Evolutionary conservation across 2,113 vertebrate species (phyloP).

Genomic region (Xenopus laevis): DNA sequence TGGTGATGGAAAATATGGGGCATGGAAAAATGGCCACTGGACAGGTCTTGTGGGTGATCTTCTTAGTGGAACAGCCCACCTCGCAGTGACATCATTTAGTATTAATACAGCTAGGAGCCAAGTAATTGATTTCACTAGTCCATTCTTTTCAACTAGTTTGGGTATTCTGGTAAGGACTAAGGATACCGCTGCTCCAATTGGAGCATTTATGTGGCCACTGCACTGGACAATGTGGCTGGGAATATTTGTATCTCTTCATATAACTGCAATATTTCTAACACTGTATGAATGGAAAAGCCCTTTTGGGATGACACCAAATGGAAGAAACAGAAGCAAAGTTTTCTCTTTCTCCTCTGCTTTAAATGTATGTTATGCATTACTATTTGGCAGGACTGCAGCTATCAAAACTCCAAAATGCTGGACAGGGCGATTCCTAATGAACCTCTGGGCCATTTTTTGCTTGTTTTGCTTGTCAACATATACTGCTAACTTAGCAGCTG

Average conservation of each 20-base stretch:
- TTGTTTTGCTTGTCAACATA: conserved; percentile 81
- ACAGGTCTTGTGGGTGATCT: conserved; percentile 78
- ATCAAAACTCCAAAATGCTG: conserved; percentile 82
- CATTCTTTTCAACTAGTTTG: conserved; percentile 80
- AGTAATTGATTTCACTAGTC: conserved; percentile 80
- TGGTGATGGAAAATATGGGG: conserved; percentile 78
- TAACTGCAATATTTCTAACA: conserved; percentile 78
- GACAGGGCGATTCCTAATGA: conserved; percentile 82
- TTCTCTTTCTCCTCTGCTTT: conserved; percentile 81
- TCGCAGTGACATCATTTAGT: conserved; percentile 80
- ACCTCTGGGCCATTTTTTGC: conserved; percentile 83
- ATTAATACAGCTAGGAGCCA: conserved; percentile 79
- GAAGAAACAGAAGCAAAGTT: conserved; percentile 74
- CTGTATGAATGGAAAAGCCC: conserved; percentile 82
- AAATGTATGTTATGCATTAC: conserved; percentile 77
- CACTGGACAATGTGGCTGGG: conserved; percentile 85
- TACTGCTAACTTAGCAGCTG: conserved; percentile 78
- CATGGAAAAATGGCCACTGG: conserved; percentile 77
- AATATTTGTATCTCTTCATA: conserved; percentile 78
- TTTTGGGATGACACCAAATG: conserved; percentile 78
- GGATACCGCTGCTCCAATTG: conserved; percentile 79
- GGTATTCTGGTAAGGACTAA: conserved; percentile 77
- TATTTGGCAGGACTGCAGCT: conserved; percentile 79
- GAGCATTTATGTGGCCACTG: conserved; percentile 83
- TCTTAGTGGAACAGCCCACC: conserved; percentile 70